Base-by-base conservation (phyloP, 2,113 vertebrate genomes). In the Neolamprologus fasciatus region DNA sequence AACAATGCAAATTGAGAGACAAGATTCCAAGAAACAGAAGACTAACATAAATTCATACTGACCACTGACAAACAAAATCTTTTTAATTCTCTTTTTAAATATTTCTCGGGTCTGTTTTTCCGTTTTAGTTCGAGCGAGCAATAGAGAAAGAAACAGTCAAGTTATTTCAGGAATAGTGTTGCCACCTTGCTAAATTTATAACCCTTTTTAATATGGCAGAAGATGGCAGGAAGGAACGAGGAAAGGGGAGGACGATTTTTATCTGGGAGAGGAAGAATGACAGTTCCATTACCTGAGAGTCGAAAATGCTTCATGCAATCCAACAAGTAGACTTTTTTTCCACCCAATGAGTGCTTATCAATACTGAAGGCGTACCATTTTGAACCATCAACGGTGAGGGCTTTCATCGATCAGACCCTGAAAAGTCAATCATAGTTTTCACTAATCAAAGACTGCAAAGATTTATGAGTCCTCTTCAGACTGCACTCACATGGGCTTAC, bases 211-310 rank as follows among this genome's bases (percentile, higher is more conserved):
- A 94, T 93, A 92, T 89, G 73, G 92, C 79, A 82, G 89, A 86
- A 86, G 86, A 89, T 90, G 86, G 87, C 88, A 91, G 86, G 76
- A 90, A 86, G 86, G 80, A 91, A 89, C 82, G 83, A 88, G 87
- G 82, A 88, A 90, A 76, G 83, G 57, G 51, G 63, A 85, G 85
- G 91, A 81, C 17, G 90, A 94, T 95, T 92, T 94, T 95, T 95
- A 96, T 96, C 96, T 93, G 45, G 90, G 87, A 76, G 92, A 93
- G 92, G 87, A 93, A 94, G 92, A 95, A 96, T 96, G 96, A 96
- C 95, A 95, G 96, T 95, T 96, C 96, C 95, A 96, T 97, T 95
- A 96, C 93, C 93, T 89, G 87, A 84, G 90, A 95, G 94, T 93
- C 86, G 85, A 88, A 89, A 90, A 93, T 87, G 92, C 89, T 71